Percentiles rank a stretch among this genome's conserved stretches.
These are phyloP conservation scores for Cordylochernes scorpioides DNA, from an alignment of 2,888 invertebrate species.

Conservation along the genomic window DNA sequence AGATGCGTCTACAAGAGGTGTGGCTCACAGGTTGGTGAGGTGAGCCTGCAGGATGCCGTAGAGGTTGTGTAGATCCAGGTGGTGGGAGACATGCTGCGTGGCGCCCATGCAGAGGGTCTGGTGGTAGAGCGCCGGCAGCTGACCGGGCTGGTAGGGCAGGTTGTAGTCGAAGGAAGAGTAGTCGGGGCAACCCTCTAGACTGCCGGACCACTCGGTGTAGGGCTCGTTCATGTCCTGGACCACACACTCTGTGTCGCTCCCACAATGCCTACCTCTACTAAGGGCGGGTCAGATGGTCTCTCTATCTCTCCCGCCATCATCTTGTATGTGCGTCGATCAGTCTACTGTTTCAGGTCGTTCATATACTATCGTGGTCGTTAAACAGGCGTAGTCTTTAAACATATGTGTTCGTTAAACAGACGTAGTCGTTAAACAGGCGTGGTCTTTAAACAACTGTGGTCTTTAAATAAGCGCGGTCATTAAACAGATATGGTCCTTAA, in stretches of 20 bases:
- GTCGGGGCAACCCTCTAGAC: slow-evolving; percentile 30
- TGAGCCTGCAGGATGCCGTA: slow-evolving; percentile 46
- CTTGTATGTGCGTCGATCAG: too few species aligned
- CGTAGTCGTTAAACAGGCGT: too few species aligned
- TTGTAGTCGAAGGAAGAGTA: slow-evolving; percentile 32
- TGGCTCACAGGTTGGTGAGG: slow-evolving; percentile 43
- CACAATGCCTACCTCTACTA: neutral
- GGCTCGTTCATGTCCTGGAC: slow-evolving; percentile 63
- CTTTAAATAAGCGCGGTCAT: too few species aligned
- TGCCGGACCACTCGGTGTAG: slow-evolving; percentile 45
- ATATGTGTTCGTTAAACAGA: too few species aligned
- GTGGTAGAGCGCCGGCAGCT: slow-evolving; percentile 29
- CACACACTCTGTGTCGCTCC: neutral
- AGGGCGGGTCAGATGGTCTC: neutral
- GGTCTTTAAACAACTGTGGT: too few species aligned
- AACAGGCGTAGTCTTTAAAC: too few species aligned
- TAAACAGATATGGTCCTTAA: too few species aligned
- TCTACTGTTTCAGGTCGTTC: too few species aligned
- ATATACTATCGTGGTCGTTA: too few species aligned
- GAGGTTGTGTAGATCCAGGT: slow-evolving; percentile 50
- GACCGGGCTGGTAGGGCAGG: slow-evolving; percentile 39
- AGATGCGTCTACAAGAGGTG: too few species aligned
- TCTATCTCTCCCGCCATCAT: too few species aligned
- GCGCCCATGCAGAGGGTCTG: slow-evolving; percentile 59
- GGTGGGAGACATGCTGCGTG: slow-evolving; percentile 35